phyloP scores from a whole-genome alignment of 2,113 vertebrate species.

The Eupsittula cactorum region DNA sequence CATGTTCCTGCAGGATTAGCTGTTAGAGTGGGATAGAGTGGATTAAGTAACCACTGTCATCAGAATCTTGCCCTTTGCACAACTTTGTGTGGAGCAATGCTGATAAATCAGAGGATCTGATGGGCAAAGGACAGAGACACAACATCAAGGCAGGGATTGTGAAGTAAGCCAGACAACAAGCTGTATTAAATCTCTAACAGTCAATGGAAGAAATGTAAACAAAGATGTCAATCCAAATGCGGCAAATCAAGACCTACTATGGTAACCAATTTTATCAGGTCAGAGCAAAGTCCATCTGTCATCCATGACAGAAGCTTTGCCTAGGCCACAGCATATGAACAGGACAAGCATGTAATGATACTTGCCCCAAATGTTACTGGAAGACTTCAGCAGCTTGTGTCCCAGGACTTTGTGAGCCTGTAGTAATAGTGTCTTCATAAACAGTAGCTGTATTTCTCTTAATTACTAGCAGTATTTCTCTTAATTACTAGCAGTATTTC shows the following conservation, averaged over 20 bases:
- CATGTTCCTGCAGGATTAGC: neutral
- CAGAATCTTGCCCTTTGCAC: neutral
- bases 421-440: neutral
- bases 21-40: neutral
- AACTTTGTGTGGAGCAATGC: neutral
- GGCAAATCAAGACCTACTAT: neutral
- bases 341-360: neutral
- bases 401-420: neutral
- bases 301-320: neutral
- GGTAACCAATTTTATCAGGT: neutral
- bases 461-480: neutral
- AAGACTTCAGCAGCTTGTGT: neutral
- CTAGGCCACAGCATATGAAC: neutral
- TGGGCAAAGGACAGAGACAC: neutral
- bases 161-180: neutral
- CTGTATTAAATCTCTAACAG: neutral
- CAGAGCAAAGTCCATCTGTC: neutral
- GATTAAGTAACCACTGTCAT: neutral
- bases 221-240: neutral
- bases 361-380: neutral
- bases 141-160: neutral
- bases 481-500: neutral
- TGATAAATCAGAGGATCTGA: neutral
- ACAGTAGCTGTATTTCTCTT: neutral
- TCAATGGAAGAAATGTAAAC: neutral